Conservation (phyloP, 2,113 vertebrate genomes). For the Alligator mississippiensis region DNA sequence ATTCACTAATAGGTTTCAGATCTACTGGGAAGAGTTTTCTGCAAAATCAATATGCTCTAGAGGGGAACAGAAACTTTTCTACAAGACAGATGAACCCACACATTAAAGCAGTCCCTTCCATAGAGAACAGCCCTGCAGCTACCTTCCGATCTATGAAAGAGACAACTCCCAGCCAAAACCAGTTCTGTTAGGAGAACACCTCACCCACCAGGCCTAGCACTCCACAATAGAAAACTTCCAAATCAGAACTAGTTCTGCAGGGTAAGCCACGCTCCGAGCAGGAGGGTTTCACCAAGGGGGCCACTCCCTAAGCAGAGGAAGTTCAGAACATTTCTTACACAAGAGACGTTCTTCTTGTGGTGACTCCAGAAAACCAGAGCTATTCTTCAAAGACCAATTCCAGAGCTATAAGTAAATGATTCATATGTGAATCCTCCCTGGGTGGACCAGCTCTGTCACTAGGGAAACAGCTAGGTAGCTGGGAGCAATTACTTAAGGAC, state of each 20-base stretch:
- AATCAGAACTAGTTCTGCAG: conserved; percentile 68
- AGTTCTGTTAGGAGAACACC: conserved; percentile 49
- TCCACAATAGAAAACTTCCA: conserved; percentile 43
- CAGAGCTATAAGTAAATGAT: fast-evolving
- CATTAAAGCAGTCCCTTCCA: no score
- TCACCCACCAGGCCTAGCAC: background rate
- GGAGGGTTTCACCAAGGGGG: conserved; percentile 28
- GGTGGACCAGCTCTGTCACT: background rate
- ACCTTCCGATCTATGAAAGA: background rate
- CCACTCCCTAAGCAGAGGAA: conserved; percentile 73
- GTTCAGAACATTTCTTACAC: conserved; percentile 26
- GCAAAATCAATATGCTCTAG: background rate
- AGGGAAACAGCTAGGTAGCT: background rate
- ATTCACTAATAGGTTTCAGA: background rate
- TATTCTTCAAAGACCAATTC: background rate
- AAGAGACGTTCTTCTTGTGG: conserved; percentile 1
- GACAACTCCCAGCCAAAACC: conserved; percentile 22
- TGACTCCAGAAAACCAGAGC: background rate
- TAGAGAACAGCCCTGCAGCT: no score
- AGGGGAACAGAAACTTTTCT: background rate
- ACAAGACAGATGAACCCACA: background rate
- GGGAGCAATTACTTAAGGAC: background rate
- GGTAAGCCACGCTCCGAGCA: conserved; percentile 58
- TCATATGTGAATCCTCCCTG: background rate
- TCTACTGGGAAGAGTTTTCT: background rate